Percentiles rank a stretch among this genome's conserved stretches.
Evolutionary conservation across 2,888 invertebrate species (phyloP).

Genomic region (Drosophila subquinaria): DNA sequence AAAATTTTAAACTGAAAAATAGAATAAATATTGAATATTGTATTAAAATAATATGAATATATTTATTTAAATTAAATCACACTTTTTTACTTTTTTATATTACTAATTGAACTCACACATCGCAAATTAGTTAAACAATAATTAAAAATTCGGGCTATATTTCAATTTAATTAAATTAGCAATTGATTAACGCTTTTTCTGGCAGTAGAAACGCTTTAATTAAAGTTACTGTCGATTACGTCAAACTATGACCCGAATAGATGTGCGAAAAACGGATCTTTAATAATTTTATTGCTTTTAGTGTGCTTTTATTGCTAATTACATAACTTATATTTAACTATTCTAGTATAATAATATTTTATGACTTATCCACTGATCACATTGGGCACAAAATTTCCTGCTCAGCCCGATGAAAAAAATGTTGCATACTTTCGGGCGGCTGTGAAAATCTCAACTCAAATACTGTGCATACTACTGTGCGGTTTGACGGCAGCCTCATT

Average conservation of each 20-base stretch:
- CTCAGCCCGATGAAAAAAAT: background rate
- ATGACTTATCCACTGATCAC: conserved; percentile 16
- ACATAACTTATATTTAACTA: background rate
- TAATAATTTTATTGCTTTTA: conserved; percentile 2
- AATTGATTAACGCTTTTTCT: conserved; percentile 33
- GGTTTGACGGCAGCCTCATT: conserved; percentile 31
- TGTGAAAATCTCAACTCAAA: conserved; percentile 28
- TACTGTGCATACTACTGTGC: conserved; percentile 56
- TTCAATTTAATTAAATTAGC: conserved; percentile 58
- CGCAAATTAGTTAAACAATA: conserved; percentile 23
- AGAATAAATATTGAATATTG: background rate
- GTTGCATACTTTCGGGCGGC: conserved; percentile 54
- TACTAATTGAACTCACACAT: conserved; percentile 51
- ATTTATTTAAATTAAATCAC: conserved; percentile 3
- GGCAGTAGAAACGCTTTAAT: background rate
- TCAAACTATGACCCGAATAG: conserved; percentile 21
- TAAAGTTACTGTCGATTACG: conserved; percentile 17
- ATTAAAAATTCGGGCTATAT: conserved; percentile 22
- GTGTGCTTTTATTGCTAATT: background rate
- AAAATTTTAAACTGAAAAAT: background rate
- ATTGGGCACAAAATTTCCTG: conserved; percentile 6
- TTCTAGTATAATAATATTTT: conserved; percentile 12
- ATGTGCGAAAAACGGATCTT: conserved; percentile 15
- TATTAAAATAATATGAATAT: background rate
- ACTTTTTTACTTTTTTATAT: conserved; percentile 24